Conservation (phyloP, 2,113 vertebrate genomes). For the Cyanoramphus novaezelandiae region DNA sequence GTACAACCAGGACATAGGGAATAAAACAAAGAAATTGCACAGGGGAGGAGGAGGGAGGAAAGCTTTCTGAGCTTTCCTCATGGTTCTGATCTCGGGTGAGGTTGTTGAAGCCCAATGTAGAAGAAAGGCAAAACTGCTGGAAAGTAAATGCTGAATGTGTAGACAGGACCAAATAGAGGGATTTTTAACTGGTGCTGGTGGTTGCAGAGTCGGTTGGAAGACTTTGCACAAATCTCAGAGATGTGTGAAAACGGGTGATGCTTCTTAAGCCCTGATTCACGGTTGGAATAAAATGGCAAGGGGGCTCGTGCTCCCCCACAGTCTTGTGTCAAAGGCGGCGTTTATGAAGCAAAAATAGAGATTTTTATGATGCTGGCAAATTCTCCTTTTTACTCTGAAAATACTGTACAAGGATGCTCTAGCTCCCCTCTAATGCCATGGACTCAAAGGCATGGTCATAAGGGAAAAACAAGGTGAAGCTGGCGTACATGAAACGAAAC, state of each 20-base stretch:
- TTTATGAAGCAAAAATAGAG: slow-evolving; percentile 35
- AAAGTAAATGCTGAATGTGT: background rate
- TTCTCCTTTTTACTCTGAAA: background rate
- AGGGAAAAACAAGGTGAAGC: slow-evolving; percentile 38
- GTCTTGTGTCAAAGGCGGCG: slow-evolving; percentile 32
- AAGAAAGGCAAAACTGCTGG: background rate
- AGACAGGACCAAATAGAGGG: background rate
- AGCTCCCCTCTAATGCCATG: slow-evolving; percentile 34
- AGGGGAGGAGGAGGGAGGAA: background rate
- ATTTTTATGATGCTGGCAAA: slow-evolving; percentile 18
- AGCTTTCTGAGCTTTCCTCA: background rate
- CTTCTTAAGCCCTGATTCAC: slow-evolving; percentile 32
- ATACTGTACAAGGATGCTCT: slow-evolving; percentile 36
- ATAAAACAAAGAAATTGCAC: background rate
- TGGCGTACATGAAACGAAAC: background rate
- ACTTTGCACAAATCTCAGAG: slow-evolving; percentile 70
- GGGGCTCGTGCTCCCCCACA: background rate
- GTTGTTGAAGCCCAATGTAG: background rate
- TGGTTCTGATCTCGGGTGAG: background rate
- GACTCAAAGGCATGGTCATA: slow-evolving; percentile 53
- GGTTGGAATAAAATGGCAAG: background rate
- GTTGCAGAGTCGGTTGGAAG: slow-evolving; percentile 66
- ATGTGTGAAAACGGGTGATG: slow-evolving; percentile 20
- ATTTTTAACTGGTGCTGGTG: slow-evolving; percentile 50
- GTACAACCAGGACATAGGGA: background rate